These are phyloP conservation scores for Ctena decussata DNA, from an alignment of 2,888 invertebrate species.

Conservation along the genomic window DNA sequence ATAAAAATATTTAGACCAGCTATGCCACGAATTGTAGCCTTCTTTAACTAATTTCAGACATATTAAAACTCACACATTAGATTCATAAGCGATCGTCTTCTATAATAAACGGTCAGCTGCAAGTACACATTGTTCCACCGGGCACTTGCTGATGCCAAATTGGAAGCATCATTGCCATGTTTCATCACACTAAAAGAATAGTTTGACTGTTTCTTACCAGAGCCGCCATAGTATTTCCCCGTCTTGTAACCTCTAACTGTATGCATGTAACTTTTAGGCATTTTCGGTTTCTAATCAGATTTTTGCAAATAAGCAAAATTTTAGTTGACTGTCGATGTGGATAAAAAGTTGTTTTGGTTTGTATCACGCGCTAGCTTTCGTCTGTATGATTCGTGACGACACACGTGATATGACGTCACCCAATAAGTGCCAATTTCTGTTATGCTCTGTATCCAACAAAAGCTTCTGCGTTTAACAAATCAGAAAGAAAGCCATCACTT, in stretches of 20 bases:
- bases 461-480: no score
- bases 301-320: not conserved
- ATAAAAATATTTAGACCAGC: no score
- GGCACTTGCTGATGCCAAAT: conserved; percentile 48
- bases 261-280: conserved; percentile 78
- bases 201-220: conserved; percentile 51
- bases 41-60: no score
- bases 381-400: not conserved
- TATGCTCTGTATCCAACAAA: not conserved
- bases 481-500: no score
- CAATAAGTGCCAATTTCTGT: not conserved
- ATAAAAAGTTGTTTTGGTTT: not conserved
- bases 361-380: not conserved
- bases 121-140: no score
- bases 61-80: no score
- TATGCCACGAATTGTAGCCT: no score
- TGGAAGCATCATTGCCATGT: not conserved
- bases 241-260: conserved; percentile 73
- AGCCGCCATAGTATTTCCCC: conserved; percentile 68
- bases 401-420: conserved; percentile 3
- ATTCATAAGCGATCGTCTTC: no score
- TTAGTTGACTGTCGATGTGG: not conserved
- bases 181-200: not conserved
- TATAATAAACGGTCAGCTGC: no score
- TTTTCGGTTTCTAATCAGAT: conserved; percentile 50